phyloP scores from a whole-genome alignment of 2,888 invertebrate species.

The Orthosia gracilis region DNA sequence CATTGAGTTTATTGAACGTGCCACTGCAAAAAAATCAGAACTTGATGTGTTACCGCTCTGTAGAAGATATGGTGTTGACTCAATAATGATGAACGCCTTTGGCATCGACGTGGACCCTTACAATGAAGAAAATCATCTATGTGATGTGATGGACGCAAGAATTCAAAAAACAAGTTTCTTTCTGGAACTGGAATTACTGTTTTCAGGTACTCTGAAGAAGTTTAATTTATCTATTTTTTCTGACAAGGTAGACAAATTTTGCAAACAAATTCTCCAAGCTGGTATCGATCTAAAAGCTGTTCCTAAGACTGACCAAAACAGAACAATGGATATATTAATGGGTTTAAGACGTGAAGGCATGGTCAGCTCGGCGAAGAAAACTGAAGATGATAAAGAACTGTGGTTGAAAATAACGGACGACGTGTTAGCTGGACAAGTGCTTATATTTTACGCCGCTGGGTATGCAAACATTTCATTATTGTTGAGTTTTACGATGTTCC shows the following conservation, averaged over 20 bases:
- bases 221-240: slow-evolving; percentile 65
- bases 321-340: slow-evolving; percentile 68
- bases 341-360: slow-evolving; percentile 55
- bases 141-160: slow-evolving; percentile 61
- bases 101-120: slow-evolving; percentile 68
- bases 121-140: slow-evolving; percentile 55
- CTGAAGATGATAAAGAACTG: slow-evolving; percentile 43
- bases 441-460: slow-evolving; percentile 84
- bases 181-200: slow-evolving; percentile 71
- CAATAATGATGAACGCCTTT: slow-evolving; percentile 64
- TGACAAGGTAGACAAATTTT: slow-evolving; percentile 59
- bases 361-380: slow-evolving; percentile 24
- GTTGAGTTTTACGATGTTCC: slow-evolving; percentile 77
- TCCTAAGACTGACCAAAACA: slow-evolving; percentile 38
- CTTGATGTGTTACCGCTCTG: slow-evolving; percentile 63
- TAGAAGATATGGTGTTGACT: slow-evolving; percentile 67
- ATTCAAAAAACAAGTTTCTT: slow-evolving; percentile 61
- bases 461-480: slow-evolving; percentile 84
- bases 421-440: slow-evolving; percentile 80
- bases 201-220: slow-evolving; percentile 65
- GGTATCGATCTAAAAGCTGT: slow-evolving; percentile 48
- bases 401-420: slow-evolving; percentile 73
- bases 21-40: slow-evolving; percentile 51
- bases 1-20: slow-evolving; percentile 67
- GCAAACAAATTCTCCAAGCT: slow-evolving; percentile 63